phyloP scores from a whole-genome alignment of 2,888 invertebrate genomes.

The Notodonta dromedarius region DNA sequence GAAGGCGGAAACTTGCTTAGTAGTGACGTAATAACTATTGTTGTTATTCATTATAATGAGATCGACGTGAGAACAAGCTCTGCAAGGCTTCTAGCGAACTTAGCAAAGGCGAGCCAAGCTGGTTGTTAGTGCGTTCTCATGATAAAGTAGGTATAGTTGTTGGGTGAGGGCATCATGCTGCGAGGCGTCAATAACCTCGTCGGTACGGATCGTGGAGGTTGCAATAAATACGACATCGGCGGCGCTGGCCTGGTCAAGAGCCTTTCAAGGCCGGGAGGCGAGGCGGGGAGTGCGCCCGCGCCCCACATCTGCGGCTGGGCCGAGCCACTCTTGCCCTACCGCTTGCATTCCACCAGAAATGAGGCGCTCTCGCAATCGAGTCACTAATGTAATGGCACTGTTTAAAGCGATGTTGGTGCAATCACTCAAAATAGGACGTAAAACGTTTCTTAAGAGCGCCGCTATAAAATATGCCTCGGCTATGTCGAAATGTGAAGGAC shows the following conservation, averaged over 20 bases:
- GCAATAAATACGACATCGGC: constrained; percentile 82
- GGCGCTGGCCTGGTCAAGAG: constrained; percentile 82
- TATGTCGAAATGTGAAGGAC: constrained; percentile 14
- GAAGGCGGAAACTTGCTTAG: constrained; percentile 80
- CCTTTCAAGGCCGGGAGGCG: constrained; percentile 83
- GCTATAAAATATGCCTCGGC: constrained; percentile 10
- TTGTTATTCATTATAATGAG: constrained; percentile 77
- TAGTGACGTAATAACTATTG: constrained; percentile 82
- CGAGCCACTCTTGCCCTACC: constrained; percentile 65
- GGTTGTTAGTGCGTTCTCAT: constrained; percentile 63
- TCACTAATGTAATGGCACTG: constrained; percentile 31
- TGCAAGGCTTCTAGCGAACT: constrained; percentile 54
- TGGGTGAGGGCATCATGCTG: constrained; percentile 56
- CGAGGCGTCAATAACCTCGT: constrained; percentile 81
- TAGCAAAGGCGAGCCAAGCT: constrained; percentile 13
- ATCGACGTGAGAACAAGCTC: constrained; percentile 79
- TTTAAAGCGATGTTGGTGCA: constrained; percentile 38
- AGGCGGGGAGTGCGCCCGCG: constrained; percentile 76
- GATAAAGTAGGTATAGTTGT: constrained; percentile 61
- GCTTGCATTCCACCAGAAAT: constrained; percentile 68
- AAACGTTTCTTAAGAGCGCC: constrained; percentile 23
- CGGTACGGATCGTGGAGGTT: constrained; percentile 82
- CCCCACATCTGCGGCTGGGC: constrained; percentile 74
- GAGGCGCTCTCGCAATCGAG: constrained; percentile 46
- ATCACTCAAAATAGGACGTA: constrained; percentile 29